Evolutionary conservation across 35 echinoderm and acorn worm genomes (phyloP), one percentile per base, ranked within the genome.

Genomic region (Ptychodera flava): DNA sequence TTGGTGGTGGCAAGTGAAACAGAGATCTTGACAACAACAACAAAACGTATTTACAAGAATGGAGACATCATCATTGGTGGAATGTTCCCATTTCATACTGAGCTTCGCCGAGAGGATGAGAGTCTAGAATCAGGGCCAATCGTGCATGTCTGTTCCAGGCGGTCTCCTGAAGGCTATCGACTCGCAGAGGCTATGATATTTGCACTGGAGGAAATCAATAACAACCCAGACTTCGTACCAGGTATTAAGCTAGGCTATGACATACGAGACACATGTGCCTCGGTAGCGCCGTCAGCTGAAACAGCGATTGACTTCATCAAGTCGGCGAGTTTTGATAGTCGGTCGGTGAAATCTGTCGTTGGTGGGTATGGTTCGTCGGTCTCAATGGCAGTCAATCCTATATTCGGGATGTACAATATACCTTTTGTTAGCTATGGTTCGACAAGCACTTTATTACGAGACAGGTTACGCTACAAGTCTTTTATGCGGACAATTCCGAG

Each of bases 401-500:
- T 64, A 64, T 64, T 64, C 45, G 45, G 45, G 6, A 64, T 64
- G 45, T 64, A 64, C 45, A 64, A 64, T 22, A 64, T 92, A n/a
- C 86, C 91, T 27, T 32, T 92, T 0, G 85, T 92, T 16, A 92
- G 91, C 36, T 88, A 92, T 34, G 88, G 86, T 1, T 88, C 92
- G 14, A 94, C 88, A 29, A 94, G 92, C 77, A 86, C 85, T 15
- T 84, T 90, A 52, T 53, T 94, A n/a, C 90, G 88, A 38, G 83
- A 94, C 30, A 85, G 82, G 37, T 83, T 86, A 12, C 76, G 45
- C 36, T 94, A 94, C 33, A 82, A 88, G 79, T 90, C 88, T 0
- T 90, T 94, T 77, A 88, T 94, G 35, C 81, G 92, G 37, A 94
- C 89, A 15, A 85, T 94, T 35, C 89, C 92, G 33, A 85, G 85